Conservation (phyloP, 2,888 invertebrate species). For the Quadroppia sp. region DNA sequence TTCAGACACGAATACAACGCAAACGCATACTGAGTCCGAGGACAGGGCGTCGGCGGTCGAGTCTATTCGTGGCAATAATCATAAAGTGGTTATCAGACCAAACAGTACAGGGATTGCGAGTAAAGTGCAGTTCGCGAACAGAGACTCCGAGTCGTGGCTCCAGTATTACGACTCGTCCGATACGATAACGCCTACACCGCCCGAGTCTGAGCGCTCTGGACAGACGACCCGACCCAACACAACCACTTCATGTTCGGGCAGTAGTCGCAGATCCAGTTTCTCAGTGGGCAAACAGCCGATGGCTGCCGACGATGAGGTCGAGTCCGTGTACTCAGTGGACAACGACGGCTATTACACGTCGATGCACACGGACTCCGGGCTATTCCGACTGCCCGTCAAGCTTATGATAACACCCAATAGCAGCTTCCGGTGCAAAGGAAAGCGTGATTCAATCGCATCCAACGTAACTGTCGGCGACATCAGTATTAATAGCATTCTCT, state of each 20-base stretch:
- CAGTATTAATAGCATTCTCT: conserved; percentile 47
- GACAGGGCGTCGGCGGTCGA: neutral
- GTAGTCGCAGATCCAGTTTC: conserved; percentile 24
- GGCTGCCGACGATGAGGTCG: conserved; percentile 68
- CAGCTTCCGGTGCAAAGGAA: conserved; percentile 42
- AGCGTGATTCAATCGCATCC: conserved; percentile 41
- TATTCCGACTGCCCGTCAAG: conserved; percentile 52
- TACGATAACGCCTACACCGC: conserved; percentile 28
- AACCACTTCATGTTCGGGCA: neutral
- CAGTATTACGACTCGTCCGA: conserved; percentile 37
- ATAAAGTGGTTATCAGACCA: conserved; percentile 24
- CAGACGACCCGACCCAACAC: neutral
- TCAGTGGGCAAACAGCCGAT: neutral
- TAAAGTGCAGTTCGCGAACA: conserved; percentile 38
- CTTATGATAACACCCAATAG: conserved; percentile 31
- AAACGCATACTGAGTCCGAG: conserved; percentile 12
- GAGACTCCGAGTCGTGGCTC: conserved; percentile 43
- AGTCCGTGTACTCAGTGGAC: conserved; percentile 89
- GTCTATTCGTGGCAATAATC: neutral
- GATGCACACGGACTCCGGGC: conserved; percentile 91
- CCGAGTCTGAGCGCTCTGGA: conserved; percentile 14
- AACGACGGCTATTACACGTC: conserved; percentile 97
- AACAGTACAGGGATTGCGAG: neutral
- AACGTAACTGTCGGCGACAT: conserved; percentile 46
- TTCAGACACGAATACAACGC: conserved; percentile 45